Evolutionary conservation across 1,140 invertebrate species (phyloP), one percentile per base, ranked within the genome.

Genomic region (Scylla paramamosain): DNA sequence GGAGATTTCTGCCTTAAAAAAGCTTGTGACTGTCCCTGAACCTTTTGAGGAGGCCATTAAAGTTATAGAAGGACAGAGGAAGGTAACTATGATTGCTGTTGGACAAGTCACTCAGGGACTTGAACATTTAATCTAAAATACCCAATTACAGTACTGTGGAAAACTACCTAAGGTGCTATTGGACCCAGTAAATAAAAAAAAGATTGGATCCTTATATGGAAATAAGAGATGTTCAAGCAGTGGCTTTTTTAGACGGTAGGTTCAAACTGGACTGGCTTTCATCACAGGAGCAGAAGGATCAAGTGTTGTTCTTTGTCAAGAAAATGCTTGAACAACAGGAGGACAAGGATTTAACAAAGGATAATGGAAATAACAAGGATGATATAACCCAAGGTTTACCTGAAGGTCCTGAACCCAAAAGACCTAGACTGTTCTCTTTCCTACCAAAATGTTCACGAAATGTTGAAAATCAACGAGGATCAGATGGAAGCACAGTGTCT

Each of bases 231-330:
- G 52, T 91, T 91, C 90, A 48, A 91, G 90, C 48, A n/a, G 90
- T 45, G 46, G 90, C 90, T 91, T 91, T 91, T 91, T 46, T 48
- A 28, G 90, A 67, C 29, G 32, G 14, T 48, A 91, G 90, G 90
- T 91, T 91, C 90, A 48, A 52, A 91, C 45, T 91, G 90, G 90
- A 91, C 90, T 91, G 90, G 8, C 90, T 48, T 91, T 52, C 45
- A 91, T 52, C 29, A 91, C 90, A 91, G 29, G 90, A 91, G 90
- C 90, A 91, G 90, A 91, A 91, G 32, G 90, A 91, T 28, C 90
- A 91, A 91, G 90, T 91, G 46, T 6, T 48, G 90, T 7, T n/a
- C 31, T 67, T 10, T 52, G 90, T 67, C 90, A 91, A 91, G 90
- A 45, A 91, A 91, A 91, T 91, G 32, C 90, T 48, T 48, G 46